These are phyloP conservation scores for Turnix velox DNA, from an alignment of 2,113 vertebrate species.

Conservation along the genomic window DNA sequence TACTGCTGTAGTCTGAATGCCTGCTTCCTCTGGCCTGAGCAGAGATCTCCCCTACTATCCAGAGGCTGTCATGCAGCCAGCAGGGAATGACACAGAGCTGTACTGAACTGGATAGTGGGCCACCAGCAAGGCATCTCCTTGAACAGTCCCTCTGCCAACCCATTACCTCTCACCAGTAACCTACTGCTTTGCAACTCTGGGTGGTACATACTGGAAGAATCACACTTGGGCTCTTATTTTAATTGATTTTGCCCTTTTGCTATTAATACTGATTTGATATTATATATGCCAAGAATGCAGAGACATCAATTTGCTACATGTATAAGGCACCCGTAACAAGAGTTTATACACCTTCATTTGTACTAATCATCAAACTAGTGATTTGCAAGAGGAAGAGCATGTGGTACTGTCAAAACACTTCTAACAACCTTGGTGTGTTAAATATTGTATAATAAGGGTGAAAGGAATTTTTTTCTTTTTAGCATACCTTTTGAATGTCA, in stretches of 20 bases:
- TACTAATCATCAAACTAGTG: not conserved
- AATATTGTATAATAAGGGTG: not conserved
- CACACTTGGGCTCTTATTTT: not conserved
- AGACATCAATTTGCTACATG: not conserved
- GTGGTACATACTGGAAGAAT: not conserved
- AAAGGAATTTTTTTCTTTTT: not conserved
- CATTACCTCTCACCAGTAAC: not conserved
- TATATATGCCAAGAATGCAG: not conserved
- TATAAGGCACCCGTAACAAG: not conserved
- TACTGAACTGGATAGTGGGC: not conserved
- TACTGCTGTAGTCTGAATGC: not conserved
- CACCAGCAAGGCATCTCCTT: not conserved
- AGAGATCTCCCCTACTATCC: not conserved
- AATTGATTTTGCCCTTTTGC: not conserved
- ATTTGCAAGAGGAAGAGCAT: not conserved
- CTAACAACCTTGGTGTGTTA: not conserved
- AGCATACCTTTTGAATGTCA: not conserved
- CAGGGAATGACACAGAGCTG: not conserved
- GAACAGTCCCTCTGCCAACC: not conserved
- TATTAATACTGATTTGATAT: not conserved
- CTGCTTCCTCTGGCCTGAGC: not conserved
- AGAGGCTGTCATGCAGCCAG: not conserved
- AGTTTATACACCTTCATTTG: not conserved
- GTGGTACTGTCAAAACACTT: not conserved
- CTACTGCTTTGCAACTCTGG: not conserved